A percentile compares a stretch with the other conserved stretches of the same genome.
These are phyloP conservation scores for Yponomeuta cagnagella DNA, from an alignment of 2,888 invertebrate genomes.

Conservation along the genomic window DNA sequence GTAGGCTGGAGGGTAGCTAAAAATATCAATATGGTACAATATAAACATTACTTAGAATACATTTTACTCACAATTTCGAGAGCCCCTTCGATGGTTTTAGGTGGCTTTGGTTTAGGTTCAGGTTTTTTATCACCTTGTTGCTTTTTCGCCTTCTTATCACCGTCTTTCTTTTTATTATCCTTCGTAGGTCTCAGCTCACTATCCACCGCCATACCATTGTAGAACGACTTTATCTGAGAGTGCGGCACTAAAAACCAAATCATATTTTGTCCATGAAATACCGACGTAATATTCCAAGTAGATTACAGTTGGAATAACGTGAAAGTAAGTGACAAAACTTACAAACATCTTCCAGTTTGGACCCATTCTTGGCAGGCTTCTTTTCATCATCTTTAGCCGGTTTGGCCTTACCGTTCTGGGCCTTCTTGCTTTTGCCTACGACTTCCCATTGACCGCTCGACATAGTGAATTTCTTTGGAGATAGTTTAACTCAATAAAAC, in stretches of 20 bases:
- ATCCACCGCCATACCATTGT: slow-evolving; percentile 77
- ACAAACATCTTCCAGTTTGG: slow-evolving; percentile 86
- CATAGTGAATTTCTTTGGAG: slow-evolving; percentile 37
- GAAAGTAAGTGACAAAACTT: slow-evolving; percentile 48
- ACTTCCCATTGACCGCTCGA: slow-evolving; percentile 82
- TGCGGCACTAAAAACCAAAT: slow-evolving; percentile 75
- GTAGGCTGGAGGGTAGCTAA: too few species aligned
- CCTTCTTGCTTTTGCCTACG: slow-evolving; percentile 80
- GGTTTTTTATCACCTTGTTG: slow-evolving; percentile 70
- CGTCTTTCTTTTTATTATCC: slow-evolving; percentile 60
- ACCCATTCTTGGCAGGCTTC: slow-evolving; percentile 77
- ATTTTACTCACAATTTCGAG: slow-evolving; percentile 68
- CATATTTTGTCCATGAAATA: background rate
- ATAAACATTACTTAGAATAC: too few species aligned
- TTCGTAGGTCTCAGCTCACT: slow-evolving; percentile 66
- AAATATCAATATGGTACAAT: too few species aligned
- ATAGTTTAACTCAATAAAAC: slow-evolving; percentile 26
- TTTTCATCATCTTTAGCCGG: slow-evolving; percentile 76
- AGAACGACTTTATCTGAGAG: slow-evolving; percentile 80
- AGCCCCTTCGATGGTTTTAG: slow-evolving; percentile 80
- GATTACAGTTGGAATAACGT: background rate
- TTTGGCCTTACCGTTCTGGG: slow-evolving; percentile 70
- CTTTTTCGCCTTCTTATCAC: slow-evolving; percentile 48
- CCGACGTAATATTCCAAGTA: background rate
- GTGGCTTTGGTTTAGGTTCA: slow-evolving; percentile 77